A percentile compares a stretch with the other conserved stretches of the same genome.
phyloP scores from a whole-genome alignment of 2,113 vertebrate genomes.

The Saiga tatarica region DNA sequence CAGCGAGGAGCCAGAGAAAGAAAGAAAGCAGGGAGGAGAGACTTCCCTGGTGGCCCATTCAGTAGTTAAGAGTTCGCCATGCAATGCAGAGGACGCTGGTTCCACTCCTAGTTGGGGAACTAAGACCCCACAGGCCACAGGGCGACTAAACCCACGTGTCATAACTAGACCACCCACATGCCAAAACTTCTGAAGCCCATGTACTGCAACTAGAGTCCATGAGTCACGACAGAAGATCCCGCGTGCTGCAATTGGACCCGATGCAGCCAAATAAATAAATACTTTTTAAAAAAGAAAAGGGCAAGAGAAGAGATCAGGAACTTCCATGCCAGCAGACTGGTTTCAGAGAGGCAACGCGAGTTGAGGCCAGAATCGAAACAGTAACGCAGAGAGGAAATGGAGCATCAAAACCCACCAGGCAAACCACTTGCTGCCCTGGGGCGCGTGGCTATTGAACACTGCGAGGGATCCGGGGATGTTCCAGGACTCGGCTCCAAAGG shows the following conservation, averaged over 20 bases:
- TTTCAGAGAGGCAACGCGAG: not conserved
- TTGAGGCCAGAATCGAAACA: not conserved
- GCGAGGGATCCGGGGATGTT: constrained; percentile 50
- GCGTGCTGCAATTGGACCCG: fast-evolving
- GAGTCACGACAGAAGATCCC: fast-evolving
- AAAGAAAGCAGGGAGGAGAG: not conserved
- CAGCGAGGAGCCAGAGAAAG: not conserved
- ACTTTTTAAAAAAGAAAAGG: not conserved
- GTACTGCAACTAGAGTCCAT: not conserved
- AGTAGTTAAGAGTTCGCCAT: not conserved
- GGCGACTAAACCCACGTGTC: not conserved
- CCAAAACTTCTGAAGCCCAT: not conserved
- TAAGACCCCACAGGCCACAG: not conserved
- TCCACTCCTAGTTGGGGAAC: not conserved
- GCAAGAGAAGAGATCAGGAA: not conserved
- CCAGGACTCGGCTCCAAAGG: constrained; percentile 59
- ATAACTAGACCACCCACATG: not conserved
- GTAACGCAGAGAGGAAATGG: not conserved
- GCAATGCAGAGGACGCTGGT: not conserved
- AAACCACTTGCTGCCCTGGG: constrained; percentile 44
- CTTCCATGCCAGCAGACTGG: not conserved
- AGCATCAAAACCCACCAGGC: constrained; percentile 50
- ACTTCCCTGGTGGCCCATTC: not conserved
- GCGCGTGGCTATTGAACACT: constrained; percentile 54
- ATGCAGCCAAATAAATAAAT: not conserved